Conservation (phyloP, 2,888 invertebrate genomes). For the Adelognathus sp. region DNA sequence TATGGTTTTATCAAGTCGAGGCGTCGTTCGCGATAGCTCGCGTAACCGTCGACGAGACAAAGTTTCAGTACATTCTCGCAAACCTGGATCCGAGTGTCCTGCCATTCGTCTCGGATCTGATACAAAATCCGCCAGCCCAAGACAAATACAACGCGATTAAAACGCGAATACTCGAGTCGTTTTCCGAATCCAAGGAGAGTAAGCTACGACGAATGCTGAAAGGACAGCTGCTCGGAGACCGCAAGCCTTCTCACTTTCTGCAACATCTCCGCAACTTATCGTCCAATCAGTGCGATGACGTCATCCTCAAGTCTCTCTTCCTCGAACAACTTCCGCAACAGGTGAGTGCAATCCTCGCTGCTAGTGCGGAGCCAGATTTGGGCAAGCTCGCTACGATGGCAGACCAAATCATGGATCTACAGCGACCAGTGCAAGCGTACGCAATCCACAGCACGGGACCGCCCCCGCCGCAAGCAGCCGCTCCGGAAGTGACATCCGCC, state of each 20-base stretch:
- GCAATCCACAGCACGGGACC: not conserved
- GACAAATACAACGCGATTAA: slow-evolving; percentile 29
- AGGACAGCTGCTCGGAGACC: slow-evolving; percentile 23
- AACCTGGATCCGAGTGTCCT: slow-evolving; percentile 11
- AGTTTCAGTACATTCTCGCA: not conserved
- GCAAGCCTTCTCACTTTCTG: slow-evolving; percentile 39
- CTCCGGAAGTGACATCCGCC: not conserved
- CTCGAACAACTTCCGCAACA: slow-evolving; percentile 14
- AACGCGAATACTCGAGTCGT: not conserved
- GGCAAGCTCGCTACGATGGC: slow-evolving; percentile 20
- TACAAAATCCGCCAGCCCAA: slow-evolving; percentile 18
- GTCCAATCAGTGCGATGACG: not conserved
- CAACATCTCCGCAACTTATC: slow-evolving; percentile 16
- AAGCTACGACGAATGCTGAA: slow-evolving; percentile 25
- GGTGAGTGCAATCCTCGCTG: slow-evolving; percentile 2
- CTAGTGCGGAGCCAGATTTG: slow-evolving; percentile 7
- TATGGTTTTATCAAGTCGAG: slow-evolving; percentile 26
- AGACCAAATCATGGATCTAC: slow-evolving; percentile 33
- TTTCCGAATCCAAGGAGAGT: slow-evolving; percentile 25
- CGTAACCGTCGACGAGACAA: slow-evolving; percentile 14
- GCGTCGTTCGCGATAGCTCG: not conserved
- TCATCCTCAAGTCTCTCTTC: slow-evolving; percentile 13
- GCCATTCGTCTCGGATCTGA: slow-evolving; percentile 10
- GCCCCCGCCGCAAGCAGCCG: not conserved
- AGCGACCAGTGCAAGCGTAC: slow-evolving; percentile 6